Conservation (phyloP, 2,113 vertebrate species). For the Muntiacus reevesi region DNA sequence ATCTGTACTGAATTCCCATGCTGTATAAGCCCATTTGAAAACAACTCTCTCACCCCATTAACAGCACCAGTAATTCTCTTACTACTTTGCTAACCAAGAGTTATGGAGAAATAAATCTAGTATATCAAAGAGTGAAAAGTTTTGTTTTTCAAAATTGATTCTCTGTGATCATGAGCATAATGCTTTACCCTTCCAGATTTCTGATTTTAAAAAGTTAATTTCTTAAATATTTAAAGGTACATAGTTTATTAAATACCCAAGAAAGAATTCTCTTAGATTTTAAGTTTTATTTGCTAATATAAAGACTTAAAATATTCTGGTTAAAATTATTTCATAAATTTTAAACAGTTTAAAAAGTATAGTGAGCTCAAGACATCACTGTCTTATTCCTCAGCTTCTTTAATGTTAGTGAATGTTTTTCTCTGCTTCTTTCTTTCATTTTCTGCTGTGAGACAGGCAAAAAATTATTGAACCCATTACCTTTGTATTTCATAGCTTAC, state of each 20-base stretch:
- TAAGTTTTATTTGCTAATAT: constrained; percentile 6
- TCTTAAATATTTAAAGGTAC: not conserved
- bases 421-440: not conserved
- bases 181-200: not conserved
- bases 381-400: not conserved
- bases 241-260: not conserved
- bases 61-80: not conserved
- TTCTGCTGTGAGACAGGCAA: not conserved
- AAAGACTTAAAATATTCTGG: not conserved
- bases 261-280: not conserved
- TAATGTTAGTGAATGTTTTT: not conserved
- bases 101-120: not conserved
- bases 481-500: not conserved
- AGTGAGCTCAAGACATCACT: not conserved
- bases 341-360: not conserved
- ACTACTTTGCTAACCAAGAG: not conserved
- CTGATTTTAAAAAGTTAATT: not conserved
- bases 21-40: constrained; percentile 7
- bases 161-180: not conserved
- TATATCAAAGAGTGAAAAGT: not conserved
- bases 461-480: not conserved
- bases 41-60: constrained; percentile 41
- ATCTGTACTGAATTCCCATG: constrained; percentile 15
- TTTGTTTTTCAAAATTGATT: not conserved
- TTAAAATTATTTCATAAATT: not conserved